phyloP scores from a whole-genome alignment of 2,113 vertebrate species.

The Dasyornis broadbenti region DNA sequence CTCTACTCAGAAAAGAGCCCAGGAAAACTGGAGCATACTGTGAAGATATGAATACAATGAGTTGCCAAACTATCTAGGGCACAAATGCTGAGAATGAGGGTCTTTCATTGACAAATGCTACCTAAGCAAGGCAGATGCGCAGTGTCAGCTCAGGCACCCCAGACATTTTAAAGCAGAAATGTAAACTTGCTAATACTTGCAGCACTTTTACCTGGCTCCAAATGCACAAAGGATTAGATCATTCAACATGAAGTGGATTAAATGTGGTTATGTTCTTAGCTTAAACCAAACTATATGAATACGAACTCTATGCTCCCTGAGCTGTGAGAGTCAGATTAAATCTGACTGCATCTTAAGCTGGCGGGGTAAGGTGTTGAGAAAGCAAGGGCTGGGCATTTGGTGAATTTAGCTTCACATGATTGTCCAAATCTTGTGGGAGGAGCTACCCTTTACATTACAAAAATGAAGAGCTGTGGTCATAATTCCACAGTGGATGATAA shows the following conservation, averaged over 20 bases:
- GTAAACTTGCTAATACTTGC: background rate
- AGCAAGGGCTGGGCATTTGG: background rate
- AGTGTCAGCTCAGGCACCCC: background rate
- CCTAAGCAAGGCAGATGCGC: background rate
- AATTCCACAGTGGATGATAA: background rate
- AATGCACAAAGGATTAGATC: conserved; percentile 1
- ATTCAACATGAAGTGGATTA: background rate
- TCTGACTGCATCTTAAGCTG: background rate
- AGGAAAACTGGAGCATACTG: background rate
- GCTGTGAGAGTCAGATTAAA: background rate
- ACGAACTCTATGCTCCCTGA: background rate
- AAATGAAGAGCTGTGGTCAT: background rate
- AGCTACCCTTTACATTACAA: background rate
- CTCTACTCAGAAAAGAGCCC: background rate
- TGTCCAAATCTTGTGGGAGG: background rate
- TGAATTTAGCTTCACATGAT: background rate
- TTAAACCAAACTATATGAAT: background rate
- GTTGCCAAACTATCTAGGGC: background rate
- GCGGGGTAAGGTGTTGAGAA: background rate
- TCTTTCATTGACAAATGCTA: background rate
- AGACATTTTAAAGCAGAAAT: background rate
- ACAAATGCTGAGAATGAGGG: background rate
- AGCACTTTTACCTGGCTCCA: background rate
- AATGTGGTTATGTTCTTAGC: background rate
- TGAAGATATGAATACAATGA: background rate